Evolutionary conservation across 2,888 invertebrate genomes (phyloP).

Genomic region (Hemaris fuciformis): DNA sequence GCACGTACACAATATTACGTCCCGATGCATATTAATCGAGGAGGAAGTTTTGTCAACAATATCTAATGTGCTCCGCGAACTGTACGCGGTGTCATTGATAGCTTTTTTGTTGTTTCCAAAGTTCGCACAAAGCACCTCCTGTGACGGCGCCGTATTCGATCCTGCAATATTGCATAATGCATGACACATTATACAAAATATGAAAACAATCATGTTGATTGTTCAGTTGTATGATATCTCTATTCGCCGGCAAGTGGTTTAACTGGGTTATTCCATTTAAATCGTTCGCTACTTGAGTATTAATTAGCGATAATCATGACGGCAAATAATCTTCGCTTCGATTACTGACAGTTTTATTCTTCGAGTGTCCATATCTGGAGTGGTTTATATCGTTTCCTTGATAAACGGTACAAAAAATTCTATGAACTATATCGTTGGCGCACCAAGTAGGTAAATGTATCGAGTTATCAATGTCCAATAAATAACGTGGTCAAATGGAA

Average conservation of each 20-base stretch:
- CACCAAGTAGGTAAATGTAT: constrained; percentile 13
- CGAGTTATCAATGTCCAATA: constrained; percentile 10
- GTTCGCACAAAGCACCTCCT: constrained; percentile 42
- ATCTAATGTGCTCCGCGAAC: constrained; percentile 76
- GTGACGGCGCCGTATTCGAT: constrained; percentile 65
- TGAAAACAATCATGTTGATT: constrained; percentile 58
- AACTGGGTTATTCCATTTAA: constrained; percentile 76
- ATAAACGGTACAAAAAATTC: constrained; percentile 40
- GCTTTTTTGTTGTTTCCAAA: constrained; percentile 63
- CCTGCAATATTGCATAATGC: constrained; percentile 67
- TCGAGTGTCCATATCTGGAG: constrained; percentile 60
- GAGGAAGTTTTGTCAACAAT: constrained; percentile 82
- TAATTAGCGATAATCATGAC: constrained; percentile 72
- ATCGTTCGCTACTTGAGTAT: constrained; percentile 66
- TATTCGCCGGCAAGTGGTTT: constrained; percentile 54
- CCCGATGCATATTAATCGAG: constrained; percentile 78
- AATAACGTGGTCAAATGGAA: constrained; percentile 11
- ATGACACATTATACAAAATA: constrained; percentile 49
- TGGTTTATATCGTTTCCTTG: constrained; percentile 50
- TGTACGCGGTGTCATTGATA: constrained; percentile 72
- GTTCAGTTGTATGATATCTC: constrained; percentile 56
- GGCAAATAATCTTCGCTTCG: constrained; percentile 61
- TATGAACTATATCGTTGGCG: constrained; percentile 30
- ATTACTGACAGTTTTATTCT: constrained; percentile 60
- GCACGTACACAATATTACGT: constrained; percentile 76